A percentile compares a stretch with the other conserved stretches of the same genome.
Evolutionary conservation across 2,113 vertebrate species (phyloP).

Genomic region (Sciurus niger): DNA sequence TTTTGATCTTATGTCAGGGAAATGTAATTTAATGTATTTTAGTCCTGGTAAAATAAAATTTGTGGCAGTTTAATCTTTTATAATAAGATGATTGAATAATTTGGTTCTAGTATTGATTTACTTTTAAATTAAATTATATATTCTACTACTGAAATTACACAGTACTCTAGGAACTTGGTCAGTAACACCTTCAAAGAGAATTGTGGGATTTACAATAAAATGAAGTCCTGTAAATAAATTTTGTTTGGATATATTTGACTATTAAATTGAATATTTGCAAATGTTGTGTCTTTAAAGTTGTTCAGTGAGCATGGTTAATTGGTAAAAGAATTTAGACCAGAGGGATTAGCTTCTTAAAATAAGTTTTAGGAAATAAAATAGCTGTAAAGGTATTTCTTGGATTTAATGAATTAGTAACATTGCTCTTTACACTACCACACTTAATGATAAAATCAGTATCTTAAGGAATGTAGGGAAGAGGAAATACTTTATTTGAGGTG

Average conservation of each 20-base stretch:
- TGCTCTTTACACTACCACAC: neutral
- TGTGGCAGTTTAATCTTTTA: conserved; percentile 75
- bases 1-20: conserved; percentile 72
- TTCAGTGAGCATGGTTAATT: neutral
- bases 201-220: conserved; percentile 48
- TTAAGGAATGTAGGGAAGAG: neutral
- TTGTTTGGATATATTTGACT: conserved; percentile 65
- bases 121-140: conserved; percentile 72
- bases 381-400: conserved; percentile 24
- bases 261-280: conserved; percentile 50
- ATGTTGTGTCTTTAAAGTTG: conserved; percentile 10
- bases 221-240: conserved; percentile 35
- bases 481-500: conserved; percentile 45
- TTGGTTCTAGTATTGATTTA: conserved; percentile 75
- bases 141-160: conserved; percentile 69
- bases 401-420: conserved; percentile 30
- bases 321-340: conserved; percentile 40
- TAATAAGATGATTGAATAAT: conserved; percentile 72
- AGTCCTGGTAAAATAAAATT: conserved; percentile 68
- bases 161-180: conserved; percentile 29
- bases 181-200: conserved; percentile 59
- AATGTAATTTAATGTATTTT: conserved; percentile 70
- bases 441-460: neutral
- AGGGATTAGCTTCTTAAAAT: conserved; percentile 50
- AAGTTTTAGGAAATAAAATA: conserved; percentile 34